phyloP scores from a whole-genome alignment of 2,797 vertebrate species.

The Artibeus lituratus region DNA sequence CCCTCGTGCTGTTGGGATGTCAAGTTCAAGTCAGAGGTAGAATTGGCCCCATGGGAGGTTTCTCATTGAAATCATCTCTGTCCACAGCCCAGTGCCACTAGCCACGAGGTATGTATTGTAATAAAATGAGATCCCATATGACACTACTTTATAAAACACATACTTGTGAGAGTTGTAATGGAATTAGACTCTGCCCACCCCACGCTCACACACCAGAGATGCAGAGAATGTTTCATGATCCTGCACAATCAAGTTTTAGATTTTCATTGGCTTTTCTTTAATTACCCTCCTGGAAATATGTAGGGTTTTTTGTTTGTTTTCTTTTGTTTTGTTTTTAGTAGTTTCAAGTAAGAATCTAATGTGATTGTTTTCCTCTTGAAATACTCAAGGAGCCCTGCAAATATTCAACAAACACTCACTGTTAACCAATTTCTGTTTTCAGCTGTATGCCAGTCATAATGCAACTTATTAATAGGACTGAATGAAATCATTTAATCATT shows the following conservation, averaged over 20 bases:
- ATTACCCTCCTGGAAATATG: not conserved
- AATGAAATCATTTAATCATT: slow-evolving; percentile 51
- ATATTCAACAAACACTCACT: slow-evolving; percentile 37
- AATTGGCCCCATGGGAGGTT: not conserved
- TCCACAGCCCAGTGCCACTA: not conserved
- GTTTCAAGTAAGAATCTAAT: slow-evolving; percentile 22
- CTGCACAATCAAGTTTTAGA: not conserved
- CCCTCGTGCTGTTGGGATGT: not conserved
- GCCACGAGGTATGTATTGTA: not conserved
- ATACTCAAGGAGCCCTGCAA: not conserved
- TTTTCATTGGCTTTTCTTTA: slow-evolving; percentile 26
- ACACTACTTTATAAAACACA: not conserved
- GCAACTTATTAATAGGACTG: slow-evolving; percentile 12
- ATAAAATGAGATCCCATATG: not conserved
- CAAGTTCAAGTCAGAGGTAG: not conserved
- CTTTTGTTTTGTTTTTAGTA: not conserved
- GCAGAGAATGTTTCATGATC: not conserved
- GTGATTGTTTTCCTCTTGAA: slow-evolving; percentile 31
- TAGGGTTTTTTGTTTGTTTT: too few species aligned
- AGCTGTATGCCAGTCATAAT: not conserved
- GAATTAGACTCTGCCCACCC: not conserved
- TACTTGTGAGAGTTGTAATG: not conserved
- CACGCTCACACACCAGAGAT: not conserved
- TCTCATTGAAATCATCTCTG: not conserved
- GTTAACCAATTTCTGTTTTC: slow-evolving; percentile 52